Base-by-base conservation (phyloP, 92 coral and sea anemone genomes). In the Porites lobata region DNA sequence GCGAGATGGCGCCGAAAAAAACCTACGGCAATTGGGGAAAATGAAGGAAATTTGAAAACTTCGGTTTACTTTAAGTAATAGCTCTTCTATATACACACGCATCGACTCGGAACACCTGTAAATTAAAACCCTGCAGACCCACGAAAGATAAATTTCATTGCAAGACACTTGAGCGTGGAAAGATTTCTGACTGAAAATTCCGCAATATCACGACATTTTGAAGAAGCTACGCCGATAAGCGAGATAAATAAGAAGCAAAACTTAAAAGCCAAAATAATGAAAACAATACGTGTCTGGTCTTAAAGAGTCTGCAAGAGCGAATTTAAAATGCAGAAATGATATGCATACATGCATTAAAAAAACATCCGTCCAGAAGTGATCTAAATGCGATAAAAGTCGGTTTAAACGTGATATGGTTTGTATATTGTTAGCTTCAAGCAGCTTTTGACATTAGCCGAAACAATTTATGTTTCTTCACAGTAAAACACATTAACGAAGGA, bases 101-200 rank as follows among this genome's bases (percentile, higher is more conserved):
- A 9, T 10, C 53, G 53, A 11, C 18, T 7, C 15, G 17, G 50
- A 6, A 69, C 70, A 72, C 78, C 78, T 18, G 87, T 82, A 43
- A 38, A 72, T 71, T 38, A 58, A 38, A 72, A 61, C 79, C 72
- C 1, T 56, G 47, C 70, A 72, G 14, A 50, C 69, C 57, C 58
- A 58, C n/a, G 72, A 38, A 58, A 58, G 56, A 58, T 29, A 24
- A 66, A 4, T 82, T 82, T 56, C 26, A 58, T 57, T 43, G 29
- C 14, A 72, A 38, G 63, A 65, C 87, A 72, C 72, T 59, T 56
- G 21, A n/a, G 70, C 79, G 87, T 70, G 21, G 87, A 82, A 19
- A 81, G 69, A 57, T 58, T 20, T 65, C 72, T 57, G 59, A 71
- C 69, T 72, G 51, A 14, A 80, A 54, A 71, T 3, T 2, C 15